A percentile compares a stretch with the other conserved stretches of the same genome.
Evolutionary conservation across 2,113 vertebrate species (phyloP).

Genomic region (Bufo bufo): DNA sequence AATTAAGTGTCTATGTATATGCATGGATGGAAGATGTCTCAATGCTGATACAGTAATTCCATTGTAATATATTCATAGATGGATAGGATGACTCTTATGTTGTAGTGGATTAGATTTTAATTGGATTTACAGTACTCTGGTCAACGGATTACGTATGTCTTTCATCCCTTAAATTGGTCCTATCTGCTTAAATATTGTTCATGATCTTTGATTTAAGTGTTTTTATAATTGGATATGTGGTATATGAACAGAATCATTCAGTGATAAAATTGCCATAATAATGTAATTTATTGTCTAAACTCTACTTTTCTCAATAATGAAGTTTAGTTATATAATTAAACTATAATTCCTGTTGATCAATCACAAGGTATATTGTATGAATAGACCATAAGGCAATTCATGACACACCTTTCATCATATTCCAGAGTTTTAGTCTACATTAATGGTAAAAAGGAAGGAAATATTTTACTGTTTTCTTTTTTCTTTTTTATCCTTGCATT

Average conservation of each 20-base stretch:
- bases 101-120: conserved; percentile 49
- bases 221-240: neutral
- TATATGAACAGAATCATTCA: neutral
- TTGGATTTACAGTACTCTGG: conserved; percentile 51
- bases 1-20: conserved; percentile 20
- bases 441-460: no score
- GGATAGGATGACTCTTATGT: conserved; percentile 7
- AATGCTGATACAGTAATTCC: conserved; percentile 34
- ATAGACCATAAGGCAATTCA: neutral
- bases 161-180: conserved; percentile 32
- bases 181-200: conserved; percentile 40
- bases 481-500: no score
- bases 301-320: neutral
- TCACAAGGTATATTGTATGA: neutral
- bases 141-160: conserved; percentile 38
- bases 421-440: no score
- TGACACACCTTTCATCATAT: no score
- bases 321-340: neutral
- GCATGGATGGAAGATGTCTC: conserved; percentile 12
- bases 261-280: neutral
- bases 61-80: conserved; percentile 33
- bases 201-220: conserved; percentile 30
- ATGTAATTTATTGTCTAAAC: neutral
- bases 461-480: no score
- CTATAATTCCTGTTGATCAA: neutral